A percentile compares a stretch with the other conserved stretches of the same genome.
Evolutionary conservation across 2,113 vertebrate genomes (phyloP).

Genomic region (Paedocypris sp.): DNA sequence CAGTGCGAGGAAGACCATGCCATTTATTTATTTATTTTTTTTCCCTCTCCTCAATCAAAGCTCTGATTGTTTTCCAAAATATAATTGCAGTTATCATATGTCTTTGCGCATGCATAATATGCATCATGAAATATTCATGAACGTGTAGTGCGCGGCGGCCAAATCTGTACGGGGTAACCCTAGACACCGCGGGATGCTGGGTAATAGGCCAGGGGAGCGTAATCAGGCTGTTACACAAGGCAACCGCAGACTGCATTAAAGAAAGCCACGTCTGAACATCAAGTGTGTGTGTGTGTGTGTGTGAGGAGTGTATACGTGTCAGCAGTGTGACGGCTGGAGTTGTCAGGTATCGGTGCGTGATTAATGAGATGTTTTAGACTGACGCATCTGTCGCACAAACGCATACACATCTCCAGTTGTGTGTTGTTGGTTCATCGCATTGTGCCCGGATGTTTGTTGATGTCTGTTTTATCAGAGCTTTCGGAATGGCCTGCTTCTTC

Average conservation of each 20-base stretch:
- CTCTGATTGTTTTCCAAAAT: conserved; percentile 23
- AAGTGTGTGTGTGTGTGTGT: conserved; percentile 6
- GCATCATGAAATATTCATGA: conserved; percentile 22
- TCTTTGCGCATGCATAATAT: background rate
- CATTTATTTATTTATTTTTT: no score
- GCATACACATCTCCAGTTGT: background rate
- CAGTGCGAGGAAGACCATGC: background rate
- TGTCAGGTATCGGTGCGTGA: conserved; percentile 35
- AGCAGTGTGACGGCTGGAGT: conserved; percentile 15
- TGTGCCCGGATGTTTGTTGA: no score
- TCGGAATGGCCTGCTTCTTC: background rate
- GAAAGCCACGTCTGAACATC: conserved; percentile 9
- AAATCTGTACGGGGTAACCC: background rate
- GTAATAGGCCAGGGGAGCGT: background rate
- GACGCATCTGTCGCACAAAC: background rate
- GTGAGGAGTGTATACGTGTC: background rate
- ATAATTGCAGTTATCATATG: conserved; percentile 23
- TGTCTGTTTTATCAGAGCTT: no score
- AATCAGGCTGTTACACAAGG: conserved; percentile 6
- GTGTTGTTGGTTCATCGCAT: no score
- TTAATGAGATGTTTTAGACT: conserved; percentile 31
- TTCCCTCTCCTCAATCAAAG: conserved; percentile 2
- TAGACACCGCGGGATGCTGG: background rate
- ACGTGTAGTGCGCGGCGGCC: background rate
- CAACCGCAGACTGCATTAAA: conserved; percentile 17